Percentiles rank a stretch among this genome's conserved stretches.
phyloP scores from a whole-genome alignment of 2,113 vertebrate species.

The Okapia johnstoni region DNA sequence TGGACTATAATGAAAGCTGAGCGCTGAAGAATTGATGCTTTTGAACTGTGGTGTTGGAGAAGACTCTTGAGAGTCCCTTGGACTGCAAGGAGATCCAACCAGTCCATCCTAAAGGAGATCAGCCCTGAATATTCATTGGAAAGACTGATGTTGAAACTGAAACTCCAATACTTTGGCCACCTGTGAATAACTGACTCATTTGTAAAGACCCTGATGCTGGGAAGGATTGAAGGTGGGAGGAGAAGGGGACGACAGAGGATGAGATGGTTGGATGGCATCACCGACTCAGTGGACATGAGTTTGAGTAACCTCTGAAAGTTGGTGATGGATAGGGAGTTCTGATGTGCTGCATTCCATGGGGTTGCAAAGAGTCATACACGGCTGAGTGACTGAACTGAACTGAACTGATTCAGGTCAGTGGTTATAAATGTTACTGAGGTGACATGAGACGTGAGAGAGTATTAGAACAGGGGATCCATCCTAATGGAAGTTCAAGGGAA shows the following conservation, averaged over 20 bases:
- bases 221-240: not conserved
- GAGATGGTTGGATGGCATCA: not conserved
- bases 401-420: not conserved
- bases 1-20: not conserved
- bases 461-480: not conserved
- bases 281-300: not conserved
- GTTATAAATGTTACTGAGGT: not conserved
- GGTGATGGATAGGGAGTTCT: not conserved
- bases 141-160: not conserved
- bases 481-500: not conserved
- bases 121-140: not conserved
- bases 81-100: not conserved
- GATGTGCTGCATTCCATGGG: not conserved
- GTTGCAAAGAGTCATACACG: not conserved
- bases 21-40: fast-evolving
- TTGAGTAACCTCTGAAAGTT: not conserved
- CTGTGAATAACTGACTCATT: not conserved
- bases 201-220: not conserved
- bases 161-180: not conserved
- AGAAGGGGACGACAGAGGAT: not conserved
- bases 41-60: not conserved
- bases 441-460: not conserved
- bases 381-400: not conserved
- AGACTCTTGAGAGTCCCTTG: not conserved
- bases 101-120: not conserved